A percentile compares a stretch with the other conserved stretches of the same genome.
Conservation (phyloP, 2,888 invertebrate genomes). For the Lepidochitona cinerea region DNA sequence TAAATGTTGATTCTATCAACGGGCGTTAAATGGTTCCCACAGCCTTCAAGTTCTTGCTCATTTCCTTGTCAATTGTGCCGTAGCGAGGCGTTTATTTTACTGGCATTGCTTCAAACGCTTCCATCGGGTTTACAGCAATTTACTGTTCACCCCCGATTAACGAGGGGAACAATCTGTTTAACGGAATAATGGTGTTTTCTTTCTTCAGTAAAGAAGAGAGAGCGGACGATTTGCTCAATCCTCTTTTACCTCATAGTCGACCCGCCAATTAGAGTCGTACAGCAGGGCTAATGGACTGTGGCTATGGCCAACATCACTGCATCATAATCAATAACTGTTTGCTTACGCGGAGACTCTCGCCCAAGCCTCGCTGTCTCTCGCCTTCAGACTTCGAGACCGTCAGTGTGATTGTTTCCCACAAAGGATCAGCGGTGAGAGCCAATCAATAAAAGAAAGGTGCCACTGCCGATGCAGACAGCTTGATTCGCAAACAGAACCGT, state of each 20-base stretch:
- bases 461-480: too few species aligned
- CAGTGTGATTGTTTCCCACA: not conserved
- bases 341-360: not conserved
- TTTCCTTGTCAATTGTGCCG: too few species aligned
- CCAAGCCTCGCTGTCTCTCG: not conserved
- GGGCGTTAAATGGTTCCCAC: too few species aligned
- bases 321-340: slow-evolving; percentile 8
- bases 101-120: not conserved
- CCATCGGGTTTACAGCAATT: slow-evolving; percentile 1
- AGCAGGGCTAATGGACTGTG: not conserved
- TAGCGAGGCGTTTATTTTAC: too few species aligned
- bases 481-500: too few species aligned
- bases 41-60: too few species aligned
- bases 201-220: not conserved
- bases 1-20: too few species aligned
- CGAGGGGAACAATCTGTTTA: not conserved
- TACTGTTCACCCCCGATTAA: not conserved
- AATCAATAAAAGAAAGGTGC: not conserved
- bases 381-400: not conserved
- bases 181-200: slow-evolving; percentile 4
- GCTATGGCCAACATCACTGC: not conserved
- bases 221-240: not conserved
- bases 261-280: not conserved
- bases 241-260: not conserved
- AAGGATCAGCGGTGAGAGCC: not conserved